Base-by-base conservation (phyloP, 2,113 vertebrate genomes). In the Taxidea taxus region DNA sequence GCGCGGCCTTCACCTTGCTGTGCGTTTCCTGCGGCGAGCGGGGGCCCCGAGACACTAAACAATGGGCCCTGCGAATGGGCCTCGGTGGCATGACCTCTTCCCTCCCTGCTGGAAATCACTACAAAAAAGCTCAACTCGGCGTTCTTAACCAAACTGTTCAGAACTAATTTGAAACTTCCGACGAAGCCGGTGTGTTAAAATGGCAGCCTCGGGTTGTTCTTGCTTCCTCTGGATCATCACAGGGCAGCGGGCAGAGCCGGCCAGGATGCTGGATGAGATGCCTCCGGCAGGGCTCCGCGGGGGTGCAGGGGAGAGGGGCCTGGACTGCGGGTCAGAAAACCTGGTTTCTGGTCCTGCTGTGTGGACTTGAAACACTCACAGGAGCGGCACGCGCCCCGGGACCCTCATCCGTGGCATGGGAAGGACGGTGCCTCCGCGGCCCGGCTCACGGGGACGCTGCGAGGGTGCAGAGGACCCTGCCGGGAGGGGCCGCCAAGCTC, bases 1-100 rank as follows among this genome's bases (percentile, higher is more conserved):
- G 72, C 86, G 39, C 7, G 60, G 77, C 97, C 95, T 98, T 95
- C 97, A 97, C 97, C 98, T 98, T 97, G 96, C 97, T 83, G 92
- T 98, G 98, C 85, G 96, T 93, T 99, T 99, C 99, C 99, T 99
- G 98, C 95, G 92, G 96, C 72, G 60, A 95, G 91, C 89, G 18
- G 97, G 98, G 98, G 98, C 87, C 97, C 94, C 0, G 3, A 90
- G n/a, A 91, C 91, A 92, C 87, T 3, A 49, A 98, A 99, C 99
- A 99, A 99, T 99, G 98, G 98, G 93, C 77, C 8, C 49, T 11
- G 92, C 87, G 72, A 85, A 18, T 62, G 64, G 95, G 87, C 92
- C 92, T 97, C 51, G 0, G 81, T 95, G 97, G 77, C 37, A 44
- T 78, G 97, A 97, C 98, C 97, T 98, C 97, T 92, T 93, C 47